Percentiles rank a stretch among this genome's conserved stretches.
Evolutionary conservation across 2,888 invertebrate species (phyloP).

Genomic region (Ethmia dodecea): DNA sequence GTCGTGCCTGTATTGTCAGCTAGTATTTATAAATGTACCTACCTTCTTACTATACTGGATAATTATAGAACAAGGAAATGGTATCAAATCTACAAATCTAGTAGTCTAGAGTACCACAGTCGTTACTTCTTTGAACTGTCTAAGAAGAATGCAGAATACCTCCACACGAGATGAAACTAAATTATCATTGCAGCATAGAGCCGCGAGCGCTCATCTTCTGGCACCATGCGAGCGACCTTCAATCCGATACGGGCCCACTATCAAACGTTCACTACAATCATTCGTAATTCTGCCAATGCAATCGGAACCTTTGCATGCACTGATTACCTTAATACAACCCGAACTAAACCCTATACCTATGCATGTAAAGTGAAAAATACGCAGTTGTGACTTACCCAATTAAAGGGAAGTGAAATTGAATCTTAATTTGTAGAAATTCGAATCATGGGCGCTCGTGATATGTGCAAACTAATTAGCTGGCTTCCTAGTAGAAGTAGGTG

Average conservation of each 20-base stretch:
- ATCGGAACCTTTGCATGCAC: conserved; percentile 42
- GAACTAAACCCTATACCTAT: conserved; percentile 30
- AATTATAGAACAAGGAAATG: no score
- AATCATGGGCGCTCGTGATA: conserved; percentile 24
- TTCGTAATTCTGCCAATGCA: conserved; percentile 52
- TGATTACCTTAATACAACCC: conserved; percentile 9
- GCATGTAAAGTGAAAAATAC: conserved; percentile 23
- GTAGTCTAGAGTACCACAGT: no score
- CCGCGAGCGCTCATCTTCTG: conserved; percentile 28
- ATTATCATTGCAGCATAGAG: conserved; percentile 4
- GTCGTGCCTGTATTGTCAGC: no score
- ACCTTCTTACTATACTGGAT: no score
- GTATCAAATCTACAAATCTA: no score
- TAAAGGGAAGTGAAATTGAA: conserved; percentile 45
- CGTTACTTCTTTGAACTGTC: no score
- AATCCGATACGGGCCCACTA: conserved; percentile 1
- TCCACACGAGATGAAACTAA: background rate
- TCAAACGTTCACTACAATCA: background rate
- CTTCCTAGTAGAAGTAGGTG: conserved; percentile 15
- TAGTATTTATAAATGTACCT: no score
- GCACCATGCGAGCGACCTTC: conserved; percentile 19
- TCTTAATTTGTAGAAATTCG: conserved; percentile 40
- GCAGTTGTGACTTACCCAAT: conserved; percentile 13
- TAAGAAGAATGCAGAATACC: no score
- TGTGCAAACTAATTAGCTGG: conserved; percentile 21